Evolutionary conservation across 2,888 invertebrate species (phyloP).

Genomic region (Dasypogon diadema): DNA sequence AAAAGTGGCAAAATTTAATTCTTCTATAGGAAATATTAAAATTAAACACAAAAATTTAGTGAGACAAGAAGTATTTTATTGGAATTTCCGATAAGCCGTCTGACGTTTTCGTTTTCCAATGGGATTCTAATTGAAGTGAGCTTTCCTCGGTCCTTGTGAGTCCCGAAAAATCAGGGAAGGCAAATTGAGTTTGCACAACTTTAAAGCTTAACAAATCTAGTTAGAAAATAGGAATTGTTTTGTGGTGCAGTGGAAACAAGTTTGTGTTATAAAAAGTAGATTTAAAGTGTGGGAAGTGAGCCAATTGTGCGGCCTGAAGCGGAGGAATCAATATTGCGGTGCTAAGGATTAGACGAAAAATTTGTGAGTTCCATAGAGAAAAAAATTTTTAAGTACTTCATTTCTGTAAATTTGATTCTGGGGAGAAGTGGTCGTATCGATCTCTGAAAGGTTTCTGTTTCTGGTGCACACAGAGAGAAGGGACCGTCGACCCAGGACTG

Average conservation of each 20-base stretch:
- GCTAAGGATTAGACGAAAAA: conserved; percentile 23
- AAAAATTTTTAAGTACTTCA: background rate
- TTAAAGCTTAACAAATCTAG: conserved; percentile 20
- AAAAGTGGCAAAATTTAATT: background rate
- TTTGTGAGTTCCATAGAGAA: conserved; percentile 8
- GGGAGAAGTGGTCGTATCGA: background rate
- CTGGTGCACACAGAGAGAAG: background rate
- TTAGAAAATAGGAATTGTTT: conserved; percentile 18
- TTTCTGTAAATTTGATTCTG: background rate
- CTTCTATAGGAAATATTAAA: background rate
- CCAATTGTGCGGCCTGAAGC: background rate
- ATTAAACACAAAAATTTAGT: background rate
- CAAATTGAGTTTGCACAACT: conserved; percentile 19
- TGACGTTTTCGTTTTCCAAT: conserved; percentile 26
- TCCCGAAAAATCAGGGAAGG: conserved; percentile 16
- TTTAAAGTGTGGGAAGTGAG: conserved; percentile 8
- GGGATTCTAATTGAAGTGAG: conserved; percentile 38
- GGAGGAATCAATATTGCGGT: conserved; percentile 38
- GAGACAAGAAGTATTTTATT: background rate
- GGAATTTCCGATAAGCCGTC: background rate
- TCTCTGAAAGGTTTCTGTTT: too few species aligned
- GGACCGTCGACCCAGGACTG: background rate
- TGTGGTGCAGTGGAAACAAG: conserved; percentile 22
- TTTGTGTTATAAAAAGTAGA: conserved; percentile 40
- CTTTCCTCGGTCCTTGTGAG: conserved; percentile 27